A percentile compares a stretch with the other conserved stretches of the same genome.
Conservation (phyloP, 2,888 invertebrate genomes). For the Drepanosiphum platanoidis region DNA sequence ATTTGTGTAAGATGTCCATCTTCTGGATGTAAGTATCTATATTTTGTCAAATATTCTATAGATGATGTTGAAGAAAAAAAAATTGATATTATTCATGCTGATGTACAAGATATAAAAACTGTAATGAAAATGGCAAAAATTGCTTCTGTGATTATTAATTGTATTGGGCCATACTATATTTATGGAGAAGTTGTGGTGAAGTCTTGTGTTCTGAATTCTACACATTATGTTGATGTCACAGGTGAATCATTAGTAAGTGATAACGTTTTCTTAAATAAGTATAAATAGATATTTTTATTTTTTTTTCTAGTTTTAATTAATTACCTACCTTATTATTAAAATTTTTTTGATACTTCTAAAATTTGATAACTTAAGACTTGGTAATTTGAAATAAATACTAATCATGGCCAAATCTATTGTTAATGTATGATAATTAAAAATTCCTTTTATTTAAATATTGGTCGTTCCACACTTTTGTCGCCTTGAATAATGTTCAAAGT, state of each 20-base stretch:
- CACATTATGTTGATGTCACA: conserved; percentile 91
- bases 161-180: conserved; percentile 89
- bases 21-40: neutral
- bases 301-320: too few species aligned
- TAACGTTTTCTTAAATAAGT: conserved; percentile 42
- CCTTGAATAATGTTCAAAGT: too few species aligned
- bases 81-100: conserved; percentile 72
- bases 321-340: too few species aligned
- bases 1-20: neutral
- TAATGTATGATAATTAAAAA: too few species aligned
- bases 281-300: too few species aligned
- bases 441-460: too few species aligned
- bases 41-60: conserved; percentile 19
- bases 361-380: too few species aligned
- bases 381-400: too few species aligned
- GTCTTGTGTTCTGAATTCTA: conserved; percentile 82
- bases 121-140: conserved; percentile 82
- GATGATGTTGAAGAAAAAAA: conserved; percentile 66
- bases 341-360: too few species aligned
- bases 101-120: conserved; percentile 72
- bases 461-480: too few species aligned
- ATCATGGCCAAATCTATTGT: too few species aligned
- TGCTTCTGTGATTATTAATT: conserved; percentile 85
- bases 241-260: conserved; percentile 83
- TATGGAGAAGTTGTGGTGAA: conserved; percentile 90